Evolutionary conservation across 2,797 vertebrate genomes (phyloP).

Genomic region (Jordanella pulchra): DNA sequence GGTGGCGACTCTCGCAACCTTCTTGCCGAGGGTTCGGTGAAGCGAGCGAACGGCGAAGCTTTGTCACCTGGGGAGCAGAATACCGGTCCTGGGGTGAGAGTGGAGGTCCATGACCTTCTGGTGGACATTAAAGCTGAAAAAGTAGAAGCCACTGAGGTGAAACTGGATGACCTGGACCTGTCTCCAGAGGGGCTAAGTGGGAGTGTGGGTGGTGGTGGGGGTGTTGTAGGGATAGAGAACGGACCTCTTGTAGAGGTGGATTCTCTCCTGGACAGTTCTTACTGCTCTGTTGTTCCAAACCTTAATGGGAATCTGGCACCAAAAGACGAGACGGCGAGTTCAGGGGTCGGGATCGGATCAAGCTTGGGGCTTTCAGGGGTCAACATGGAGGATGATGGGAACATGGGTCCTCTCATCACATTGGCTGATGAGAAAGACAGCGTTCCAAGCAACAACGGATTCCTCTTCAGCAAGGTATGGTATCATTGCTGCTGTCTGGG

Average conservation of each 20-base stretch:
- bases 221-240: conserved; percentile 83
- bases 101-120: conserved; percentile 96
- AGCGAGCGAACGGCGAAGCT: conserved; percentile 86
- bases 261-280: conserved; percentile 93
- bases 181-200: conserved; percentile 89
- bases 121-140: conserved; percentile 99
- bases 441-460: conserved; percentile 88
- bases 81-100: conserved; percentile 86
- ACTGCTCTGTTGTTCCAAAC: conserved; percentile 94
- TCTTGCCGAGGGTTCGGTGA: conserved; percentile 84
- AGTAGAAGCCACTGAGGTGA: conserved; percentile 98
- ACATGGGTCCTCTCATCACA: conserved; percentile 94
- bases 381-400: conserved; percentile 86
- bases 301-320: conserved; percentile 87
- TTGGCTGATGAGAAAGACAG: conserved; percentile 97
- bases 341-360: conserved; percentile 75
- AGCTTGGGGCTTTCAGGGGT: conserved; percentile 65
- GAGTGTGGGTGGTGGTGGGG: conserved; percentile 62
- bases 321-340: conserved; percentile 83
- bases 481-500: neutral
- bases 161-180: conserved; percentile 96
- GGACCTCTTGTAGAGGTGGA: conserved; percentile 95
- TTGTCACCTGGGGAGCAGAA: conserved; percentile 77
- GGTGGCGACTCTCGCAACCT: conserved; percentile 87
- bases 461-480: conserved; percentile 94